Percentiles rank a stretch among this genome's conserved stretches.
phyloP scores from a whole-genome alignment of 1,140 invertebrate genomes.

The Drosophila mojavensis region DNA sequence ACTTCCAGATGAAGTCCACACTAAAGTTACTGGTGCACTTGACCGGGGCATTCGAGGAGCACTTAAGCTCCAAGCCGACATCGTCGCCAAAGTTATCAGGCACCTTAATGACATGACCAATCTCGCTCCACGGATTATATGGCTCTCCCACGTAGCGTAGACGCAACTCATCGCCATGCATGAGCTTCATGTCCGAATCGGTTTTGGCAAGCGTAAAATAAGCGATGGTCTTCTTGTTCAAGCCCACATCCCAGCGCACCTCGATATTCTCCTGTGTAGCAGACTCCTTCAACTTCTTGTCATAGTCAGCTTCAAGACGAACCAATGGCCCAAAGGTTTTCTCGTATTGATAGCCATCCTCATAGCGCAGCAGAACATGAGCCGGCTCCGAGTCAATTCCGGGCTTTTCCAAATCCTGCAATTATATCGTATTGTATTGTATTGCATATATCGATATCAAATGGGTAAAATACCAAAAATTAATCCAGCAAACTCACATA shows the following conservation, averaged over 20 bases:
- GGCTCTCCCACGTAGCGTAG: slow-evolving; percentile 97
- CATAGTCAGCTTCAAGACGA: slow-evolving; percentile 99
- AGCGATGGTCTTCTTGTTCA: slow-evolving; percentile 99
- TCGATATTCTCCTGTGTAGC: slow-evolving; percentile 99
- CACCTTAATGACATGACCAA: slow-evolving; percentile 99
- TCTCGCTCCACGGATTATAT: slow-evolving; percentile 96
- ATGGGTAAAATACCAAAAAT: slow-evolving; percentile 6
- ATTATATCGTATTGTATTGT: slow-evolving; percentile 1
- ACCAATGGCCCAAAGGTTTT: slow-evolving; percentile 99
- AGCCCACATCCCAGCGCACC: slow-evolving; percentile 98
- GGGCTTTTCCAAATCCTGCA: slow-evolving; percentile 95
- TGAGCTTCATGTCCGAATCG: slow-evolving; percentile 99
- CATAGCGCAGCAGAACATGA: slow-evolving; percentile 96
- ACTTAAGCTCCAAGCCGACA: slow-evolving; percentile 98
- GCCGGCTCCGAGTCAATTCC: slow-evolving; percentile 98
- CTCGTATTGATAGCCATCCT: slow-evolving; percentile 99
- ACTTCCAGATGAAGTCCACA: slow-evolving; percentile 99
- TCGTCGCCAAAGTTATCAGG: slow-evolving; percentile 99
- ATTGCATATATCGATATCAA: slow-evolving; percentile 8
- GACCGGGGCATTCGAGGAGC: slow-evolving; percentile 93
- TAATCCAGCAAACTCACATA: neutral
- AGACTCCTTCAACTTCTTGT: slow-evolving; percentile 98
- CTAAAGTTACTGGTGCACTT: slow-evolving; percentile 98
- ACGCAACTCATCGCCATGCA: slow-evolving; percentile 99
- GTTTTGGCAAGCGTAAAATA: slow-evolving; percentile 99